Evolutionary conservation across 2,888 invertebrate genomes (phyloP).

Genomic region (Eilema depressum): DNA sequence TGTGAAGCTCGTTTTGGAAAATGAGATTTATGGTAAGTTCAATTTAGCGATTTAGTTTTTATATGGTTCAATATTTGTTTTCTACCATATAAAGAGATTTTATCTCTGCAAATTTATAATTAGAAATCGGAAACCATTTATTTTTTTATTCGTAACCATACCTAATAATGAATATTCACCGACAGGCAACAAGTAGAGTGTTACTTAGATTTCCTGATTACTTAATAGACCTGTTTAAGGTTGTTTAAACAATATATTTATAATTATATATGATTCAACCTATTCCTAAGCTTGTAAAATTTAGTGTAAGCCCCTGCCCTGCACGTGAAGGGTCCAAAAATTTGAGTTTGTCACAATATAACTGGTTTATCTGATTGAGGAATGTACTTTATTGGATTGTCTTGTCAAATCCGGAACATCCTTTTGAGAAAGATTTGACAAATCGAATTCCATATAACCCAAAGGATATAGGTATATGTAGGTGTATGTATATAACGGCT

Average conservation of each 20-base stretch:
- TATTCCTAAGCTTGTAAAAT: not conserved
- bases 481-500: not conserved
- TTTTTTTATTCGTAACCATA: not conserved
- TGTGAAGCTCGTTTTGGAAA: conserved; percentile 30
- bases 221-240: not conserved
- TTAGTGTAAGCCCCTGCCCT: not conserved
- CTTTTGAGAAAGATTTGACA: conserved; percentile 15
- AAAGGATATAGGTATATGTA: not conserved
- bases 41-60: not conserved
- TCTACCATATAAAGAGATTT: not conserved
- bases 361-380: conserved; percentile 23
- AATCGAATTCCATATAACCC: not conserved
- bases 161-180: not conserved
- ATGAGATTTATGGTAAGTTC: conserved; percentile 44
- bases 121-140: not conserved
- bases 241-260: not conserved
- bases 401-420: conserved; percentile 18
- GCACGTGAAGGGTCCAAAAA: conserved; percentile 7
- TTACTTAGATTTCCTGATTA: conserved; percentile 8
- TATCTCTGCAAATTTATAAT: not conserved
- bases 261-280: not conserved
- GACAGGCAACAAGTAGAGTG: conserved; percentile 45
- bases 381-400: conserved; percentile 24
- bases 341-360: conserved; percentile 15
- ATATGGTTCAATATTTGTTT: not conserved